phyloP scores from a whole-genome alignment of 1,140 invertebrate genomes.

The Rhyzopertha dominica region DNA sequence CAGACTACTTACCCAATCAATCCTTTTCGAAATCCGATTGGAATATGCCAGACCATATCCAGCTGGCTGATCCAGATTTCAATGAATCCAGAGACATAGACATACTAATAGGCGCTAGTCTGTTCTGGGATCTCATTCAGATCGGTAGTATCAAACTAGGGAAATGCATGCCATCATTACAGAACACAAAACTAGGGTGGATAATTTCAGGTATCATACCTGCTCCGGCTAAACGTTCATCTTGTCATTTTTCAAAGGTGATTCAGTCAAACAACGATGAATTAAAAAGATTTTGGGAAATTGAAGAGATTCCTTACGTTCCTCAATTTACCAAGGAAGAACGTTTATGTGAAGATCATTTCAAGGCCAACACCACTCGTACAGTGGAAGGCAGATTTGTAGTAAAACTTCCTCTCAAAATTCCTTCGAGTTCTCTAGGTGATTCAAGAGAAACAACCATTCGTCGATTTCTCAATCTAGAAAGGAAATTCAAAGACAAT shows the following conservation, averaged over 20 bases:
- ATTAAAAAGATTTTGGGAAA: conserved; percentile 26
- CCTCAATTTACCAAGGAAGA: conserved; percentile 11
- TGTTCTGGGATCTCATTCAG: conserved; percentile 1
- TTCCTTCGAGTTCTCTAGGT: conserved; percentile 24
- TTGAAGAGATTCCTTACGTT: conserved; percentile 20
- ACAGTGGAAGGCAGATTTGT: conserved; percentile 17
- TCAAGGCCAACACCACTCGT: conserved; percentile 10
- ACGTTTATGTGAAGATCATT: conserved; percentile 22
- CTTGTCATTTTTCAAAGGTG: neutral
- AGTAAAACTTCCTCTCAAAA: conserved; percentile 23
- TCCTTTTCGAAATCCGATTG: neutral
- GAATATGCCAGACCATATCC: conserved; percentile 5
- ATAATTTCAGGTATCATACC: conserved; percentile 1
- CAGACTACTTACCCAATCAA: conserved; percentile 1
- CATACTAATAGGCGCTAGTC: conserved; percentile 3
- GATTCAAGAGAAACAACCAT: conserved; percentile 29
- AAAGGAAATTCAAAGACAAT: conserved; percentile 33
- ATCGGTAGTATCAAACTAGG: neutral
- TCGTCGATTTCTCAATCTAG: conserved; percentile 34
- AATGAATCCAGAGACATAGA: neutral
- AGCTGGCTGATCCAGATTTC: conserved; percentile 3
- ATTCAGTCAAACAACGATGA: conserved; percentile 6
- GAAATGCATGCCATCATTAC: neutral
- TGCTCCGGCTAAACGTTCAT: conserved; percentile 9
- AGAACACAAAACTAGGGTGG: conserved; percentile 6